phyloP scores from a whole-genome alignment of 2,113 vertebrate genomes.

The Gymnocephalus cernua region DNA sequence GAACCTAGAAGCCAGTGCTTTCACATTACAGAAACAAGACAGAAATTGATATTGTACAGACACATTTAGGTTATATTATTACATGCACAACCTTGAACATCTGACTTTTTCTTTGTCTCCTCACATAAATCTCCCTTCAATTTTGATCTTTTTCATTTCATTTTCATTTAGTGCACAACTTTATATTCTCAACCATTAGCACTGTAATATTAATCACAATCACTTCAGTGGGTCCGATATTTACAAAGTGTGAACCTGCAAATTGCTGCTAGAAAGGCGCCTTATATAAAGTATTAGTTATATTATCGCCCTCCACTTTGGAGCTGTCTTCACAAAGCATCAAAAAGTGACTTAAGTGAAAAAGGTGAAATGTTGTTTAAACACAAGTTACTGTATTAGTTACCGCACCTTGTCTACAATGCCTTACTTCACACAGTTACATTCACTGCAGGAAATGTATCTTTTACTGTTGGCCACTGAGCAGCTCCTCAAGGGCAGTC shows the following conservation, averaged over 20 bases:
- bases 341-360: not conserved
- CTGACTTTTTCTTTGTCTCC: conserved; percentile 12
- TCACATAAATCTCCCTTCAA: conserved; percentile 5
- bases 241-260: conserved; percentile 29
- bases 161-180: conserved; percentile 31
- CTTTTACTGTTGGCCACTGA: conserved; percentile 17
- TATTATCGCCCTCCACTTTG: conserved; percentile 1
- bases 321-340: conserved; percentile 12
- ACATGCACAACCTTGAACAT: conserved; percentile 19
- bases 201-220: conserved; percentile 28
- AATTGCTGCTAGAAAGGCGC: conserved; percentile 5
- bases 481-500: conserved; percentile 39
- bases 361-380: conserved; percentile 17
- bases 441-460: conserved; percentile 31
- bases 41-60: not conserved
- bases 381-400: conserved; percentile 17
- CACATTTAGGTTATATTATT: conserved; percentile 20
- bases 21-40: not conserved
- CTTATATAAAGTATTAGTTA: conserved; percentile 11
- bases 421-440: conserved; percentile 4
- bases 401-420: conserved; percentile 2
- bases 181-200: conserved; percentile 5
- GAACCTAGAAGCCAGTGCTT: not conserved
- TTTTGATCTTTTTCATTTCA: conserved; percentile 31
- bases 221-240: conserved; percentile 34